phyloP scores from a whole-genome alignment of 2,113 vertebrate genomes.

The Paedocypris sp. region DNA sequence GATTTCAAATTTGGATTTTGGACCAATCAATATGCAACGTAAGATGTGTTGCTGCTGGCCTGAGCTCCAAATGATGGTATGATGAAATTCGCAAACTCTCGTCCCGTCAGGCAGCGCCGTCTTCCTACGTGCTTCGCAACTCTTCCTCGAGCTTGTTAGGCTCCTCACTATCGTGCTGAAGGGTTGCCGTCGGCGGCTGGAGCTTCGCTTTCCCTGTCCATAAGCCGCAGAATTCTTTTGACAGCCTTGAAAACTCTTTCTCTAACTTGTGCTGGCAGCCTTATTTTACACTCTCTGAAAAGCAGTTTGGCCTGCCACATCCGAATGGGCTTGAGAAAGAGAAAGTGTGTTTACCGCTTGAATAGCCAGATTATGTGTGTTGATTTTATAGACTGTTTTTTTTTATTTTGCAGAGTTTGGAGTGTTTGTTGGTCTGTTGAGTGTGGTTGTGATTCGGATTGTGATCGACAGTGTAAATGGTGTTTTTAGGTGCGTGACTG shows the following conservation, averaged over 20 bases:
- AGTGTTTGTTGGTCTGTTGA: too few species aligned
- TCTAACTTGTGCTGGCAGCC: slow-evolving; percentile 18
- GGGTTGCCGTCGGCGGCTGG: slow-evolving; percentile 8
- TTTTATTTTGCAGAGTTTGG: too few species aligned
- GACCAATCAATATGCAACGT: not conserved
- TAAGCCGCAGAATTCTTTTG: slow-evolving; percentile 25
- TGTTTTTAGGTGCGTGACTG: too few species aligned
- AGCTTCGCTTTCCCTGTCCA: not conserved
- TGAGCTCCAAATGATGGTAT: not conserved
- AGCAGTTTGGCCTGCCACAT: slow-evolving; percentile 1
- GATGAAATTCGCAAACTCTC: slow-evolving; percentile 1
- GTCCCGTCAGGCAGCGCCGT: not conserved
- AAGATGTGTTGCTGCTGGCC: not conserved
- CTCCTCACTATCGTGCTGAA: not conserved
- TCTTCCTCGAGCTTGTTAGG: slow-evolving; percentile 22
- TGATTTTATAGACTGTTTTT: not conserved
- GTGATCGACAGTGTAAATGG: too few species aligned
- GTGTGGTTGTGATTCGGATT: too few species aligned
- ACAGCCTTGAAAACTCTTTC: slow-evolving; percentile 22
- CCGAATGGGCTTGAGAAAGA: not conserved
- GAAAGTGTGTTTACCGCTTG: not conserved
- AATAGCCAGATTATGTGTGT: not conserved
- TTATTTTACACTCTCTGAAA: not conserved
- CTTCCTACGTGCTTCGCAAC: not conserved
- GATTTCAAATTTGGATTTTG: too few species aligned